Evolutionary conservation across 2,113 vertebrate genomes (phyloP).

Genomic region (Etheostoma cragini): DNA sequence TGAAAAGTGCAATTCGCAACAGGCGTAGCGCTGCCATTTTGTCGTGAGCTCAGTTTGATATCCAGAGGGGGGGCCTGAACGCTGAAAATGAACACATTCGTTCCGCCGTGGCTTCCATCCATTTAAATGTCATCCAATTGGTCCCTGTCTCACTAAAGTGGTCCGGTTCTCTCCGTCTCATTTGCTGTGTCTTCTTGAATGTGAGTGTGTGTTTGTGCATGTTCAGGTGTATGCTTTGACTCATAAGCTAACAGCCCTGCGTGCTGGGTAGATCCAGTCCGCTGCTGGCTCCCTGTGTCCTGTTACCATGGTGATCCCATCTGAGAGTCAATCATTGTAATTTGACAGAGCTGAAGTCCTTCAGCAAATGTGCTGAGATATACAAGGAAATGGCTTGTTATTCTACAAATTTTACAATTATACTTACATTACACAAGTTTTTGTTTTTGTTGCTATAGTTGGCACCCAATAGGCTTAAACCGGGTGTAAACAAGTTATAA

Average conservation of each 20-base stretch:
- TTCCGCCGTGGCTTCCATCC: slow-evolving; percentile 43
- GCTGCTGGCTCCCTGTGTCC: slow-evolving; percentile 49
- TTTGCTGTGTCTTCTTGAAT: slow-evolving; percentile 22
- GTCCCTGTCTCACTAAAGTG: slow-evolving; percentile 41
- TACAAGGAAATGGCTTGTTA: slow-evolving; percentile 15
- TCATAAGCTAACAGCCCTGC: slow-evolving; percentile 21
- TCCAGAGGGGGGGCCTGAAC: slow-evolving; percentile 39
- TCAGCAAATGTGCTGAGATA: slow-evolving; percentile 21
- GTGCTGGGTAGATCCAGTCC: slow-evolving; percentile 34
- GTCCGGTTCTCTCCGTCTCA: slow-evolving; percentile 31
- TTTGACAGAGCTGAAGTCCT: slow-evolving; percentile 51
- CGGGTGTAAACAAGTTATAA: too few relatives aligned
- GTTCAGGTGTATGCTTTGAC: neutral
- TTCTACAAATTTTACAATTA: slow-evolving; percentile 7
- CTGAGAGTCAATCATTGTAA: slow-evolving; percentile 61
- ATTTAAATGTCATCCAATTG: slow-evolving; percentile 63
- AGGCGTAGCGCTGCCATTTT: slow-evolving; percentile 45
- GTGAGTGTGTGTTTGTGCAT: neutral
- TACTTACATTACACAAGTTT: neutral
- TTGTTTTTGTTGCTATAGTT: neutral
- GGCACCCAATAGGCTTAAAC: too few relatives aligned
- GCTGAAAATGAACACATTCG: slow-evolving; percentile 54
- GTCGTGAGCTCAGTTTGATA: slow-evolving; percentile 55
- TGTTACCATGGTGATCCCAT: slow-evolving; percentile 74
- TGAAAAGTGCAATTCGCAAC: slow-evolving; percentile 58